Conservation (phyloP, 2,113 vertebrate genomes). For the Forbesichthys agassizii region DNA sequence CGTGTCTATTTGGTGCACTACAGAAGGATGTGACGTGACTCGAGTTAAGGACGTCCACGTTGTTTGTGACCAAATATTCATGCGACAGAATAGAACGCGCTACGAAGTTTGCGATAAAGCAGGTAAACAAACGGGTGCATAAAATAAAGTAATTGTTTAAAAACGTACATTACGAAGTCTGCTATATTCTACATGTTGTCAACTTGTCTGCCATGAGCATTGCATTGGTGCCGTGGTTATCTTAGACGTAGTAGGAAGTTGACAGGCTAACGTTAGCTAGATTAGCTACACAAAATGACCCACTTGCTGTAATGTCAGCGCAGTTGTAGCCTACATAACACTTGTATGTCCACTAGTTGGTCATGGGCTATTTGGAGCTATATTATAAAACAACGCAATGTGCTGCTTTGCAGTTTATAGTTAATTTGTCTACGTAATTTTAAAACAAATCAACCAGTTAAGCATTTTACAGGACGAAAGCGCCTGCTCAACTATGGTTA, state of each 20-base stretch:
- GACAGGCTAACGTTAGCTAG: slow-evolving; percentile 33
- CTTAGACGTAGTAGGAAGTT: slow-evolving; percentile 6
- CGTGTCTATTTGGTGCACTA: no score
- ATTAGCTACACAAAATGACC: slow-evolving; percentile 27
- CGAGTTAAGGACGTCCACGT: slow-evolving; percentile 9
- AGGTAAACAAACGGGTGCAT: slow-evolving; percentile 50
- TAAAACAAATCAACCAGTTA: no score
- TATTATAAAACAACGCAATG: neutral
- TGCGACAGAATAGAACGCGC: slow-evolving; percentile 49
- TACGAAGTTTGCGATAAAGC: slow-evolving; percentile 47
- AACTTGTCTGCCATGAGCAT: no score
- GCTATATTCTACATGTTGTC: no score
- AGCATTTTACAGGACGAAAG: neutral
- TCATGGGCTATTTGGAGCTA: neutral
- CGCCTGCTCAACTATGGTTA: neutral
- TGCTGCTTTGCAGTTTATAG: neutral
- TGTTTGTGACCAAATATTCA: slow-evolving; percentile 57
- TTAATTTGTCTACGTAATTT: no score
- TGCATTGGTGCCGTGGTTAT: neutral
- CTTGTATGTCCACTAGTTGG: neutral
- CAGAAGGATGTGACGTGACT: neutral
- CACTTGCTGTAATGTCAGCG: slow-evolving; percentile 54
- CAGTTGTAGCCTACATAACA: neutral
- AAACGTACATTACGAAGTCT: no score
- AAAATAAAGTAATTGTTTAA: no score